These are phyloP conservation scores for Charadrius vociferus DNA, from an alignment of 2,113 vertebrate species.

Conservation along the genomic window DNA sequence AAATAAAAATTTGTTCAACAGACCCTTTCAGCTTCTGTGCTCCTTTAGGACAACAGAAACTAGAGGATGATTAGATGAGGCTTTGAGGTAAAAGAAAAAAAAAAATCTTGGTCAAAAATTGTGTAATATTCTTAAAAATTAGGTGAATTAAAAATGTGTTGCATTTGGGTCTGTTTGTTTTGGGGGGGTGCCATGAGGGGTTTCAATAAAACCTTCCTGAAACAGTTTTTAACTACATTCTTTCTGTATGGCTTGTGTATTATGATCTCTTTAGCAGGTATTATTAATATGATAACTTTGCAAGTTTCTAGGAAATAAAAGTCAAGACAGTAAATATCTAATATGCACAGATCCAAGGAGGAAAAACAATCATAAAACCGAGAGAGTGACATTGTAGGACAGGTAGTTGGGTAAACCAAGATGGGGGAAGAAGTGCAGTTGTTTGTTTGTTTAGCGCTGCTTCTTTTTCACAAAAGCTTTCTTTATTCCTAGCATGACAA, in stretches of 20 bases:
- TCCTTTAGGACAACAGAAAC: not conserved
- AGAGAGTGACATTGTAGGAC: not conserved
- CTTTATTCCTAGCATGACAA: not conserved
- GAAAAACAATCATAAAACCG: not conserved
- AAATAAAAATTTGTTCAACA: not conserved
- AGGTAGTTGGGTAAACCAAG: not conserved
- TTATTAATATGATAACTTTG: not conserved
- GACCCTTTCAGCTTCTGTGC: not conserved
- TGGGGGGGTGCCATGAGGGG: too few species aligned
- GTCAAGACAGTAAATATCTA: not conserved
- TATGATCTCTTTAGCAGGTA: not conserved
- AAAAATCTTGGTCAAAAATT: not conserved
- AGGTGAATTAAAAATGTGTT: not conserved
- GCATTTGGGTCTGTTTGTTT: not conserved
- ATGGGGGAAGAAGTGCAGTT: not conserved
- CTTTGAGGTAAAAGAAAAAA: not conserved
- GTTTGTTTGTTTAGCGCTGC: not conserved
- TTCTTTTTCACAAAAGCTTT: not conserved
- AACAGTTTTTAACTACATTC: not conserved
- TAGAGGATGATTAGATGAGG: not conserved
- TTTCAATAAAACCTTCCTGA: not conserved
- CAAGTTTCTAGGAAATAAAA: not conserved
- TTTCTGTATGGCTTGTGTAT: not conserved
- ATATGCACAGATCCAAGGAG: not conserved
- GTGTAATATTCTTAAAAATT: not conserved